phyloP scores from a whole-genome alignment of 2,888 invertebrate genomes.

The Hypomecis punctinalis region DNA sequence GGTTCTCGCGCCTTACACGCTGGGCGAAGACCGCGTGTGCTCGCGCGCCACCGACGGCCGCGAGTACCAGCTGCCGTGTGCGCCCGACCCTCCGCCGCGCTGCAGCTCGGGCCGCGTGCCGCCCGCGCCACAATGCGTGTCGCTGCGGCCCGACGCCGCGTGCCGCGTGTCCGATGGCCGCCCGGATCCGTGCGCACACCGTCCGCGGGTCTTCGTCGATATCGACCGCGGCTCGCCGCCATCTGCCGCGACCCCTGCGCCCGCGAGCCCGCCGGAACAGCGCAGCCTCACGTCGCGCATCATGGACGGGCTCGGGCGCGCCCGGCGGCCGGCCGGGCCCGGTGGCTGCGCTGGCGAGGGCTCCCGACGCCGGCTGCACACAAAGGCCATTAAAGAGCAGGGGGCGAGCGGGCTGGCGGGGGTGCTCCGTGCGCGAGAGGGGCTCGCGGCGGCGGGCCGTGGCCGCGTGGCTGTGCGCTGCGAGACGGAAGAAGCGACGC shows the following conservation, averaged over 20 bases:
- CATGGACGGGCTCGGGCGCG: constrained; percentile 40
- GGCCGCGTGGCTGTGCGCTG: neutral
- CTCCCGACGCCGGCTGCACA: constrained; percentile 38
- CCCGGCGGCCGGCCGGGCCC: constrained; percentile 16
- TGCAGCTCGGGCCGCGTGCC: constrained; percentile 48
- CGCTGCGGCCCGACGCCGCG: constrained; percentile 48
- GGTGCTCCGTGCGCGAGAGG: constrained; percentile 34
- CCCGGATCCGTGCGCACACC: constrained; percentile 62
- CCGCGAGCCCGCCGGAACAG: constrained; percentile 4
- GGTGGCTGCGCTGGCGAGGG: constrained; percentile 2
- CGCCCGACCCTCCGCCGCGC: constrained; percentile 20
- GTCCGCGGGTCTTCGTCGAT: constrained; percentile 55
- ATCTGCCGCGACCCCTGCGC: constrained; percentile 17
- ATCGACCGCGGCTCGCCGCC: constrained; percentile 50
- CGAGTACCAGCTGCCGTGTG: constrained; percentile 45
- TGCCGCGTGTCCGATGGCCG: constrained; percentile 46
- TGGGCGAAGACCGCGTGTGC: constrained; percentile 49
- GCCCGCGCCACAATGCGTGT: constrained; percentile 49
- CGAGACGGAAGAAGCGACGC: constrained; percentile 44
- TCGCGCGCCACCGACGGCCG: constrained; percentile 55
- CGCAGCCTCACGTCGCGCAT: constrained; percentile 36
- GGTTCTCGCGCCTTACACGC: constrained; percentile 35
- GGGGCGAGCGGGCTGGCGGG: constrained; percentile 13
- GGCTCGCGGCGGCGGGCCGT: constrained; percentile 48
- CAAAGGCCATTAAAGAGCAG: constrained; percentile 25